Evolutionary conservation across 1,140 invertebrate species (phyloP), one percentile per base, ranked within the genome.

Genomic region (Drosophila persimilis): DNA sequence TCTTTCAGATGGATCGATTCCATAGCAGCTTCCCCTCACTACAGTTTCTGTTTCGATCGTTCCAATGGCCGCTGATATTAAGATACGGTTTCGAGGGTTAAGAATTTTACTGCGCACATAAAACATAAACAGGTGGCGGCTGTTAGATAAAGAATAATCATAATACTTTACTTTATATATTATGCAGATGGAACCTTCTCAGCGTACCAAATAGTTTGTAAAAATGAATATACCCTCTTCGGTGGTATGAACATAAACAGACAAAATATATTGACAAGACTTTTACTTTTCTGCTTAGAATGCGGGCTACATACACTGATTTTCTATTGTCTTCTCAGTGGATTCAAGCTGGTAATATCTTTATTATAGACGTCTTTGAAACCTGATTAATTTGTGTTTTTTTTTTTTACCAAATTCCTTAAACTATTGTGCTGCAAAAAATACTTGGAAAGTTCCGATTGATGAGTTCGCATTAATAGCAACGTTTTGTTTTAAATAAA

Each of bases 381-480:
- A 35, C 48, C 57, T 75, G 55, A 75, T 74, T 77, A 65, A 77
- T 77, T 71, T 59, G 57, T 52, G 53, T 65, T 64, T 52, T 57
- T 65, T 64, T 50, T 64, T 50, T 62, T 57, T 74, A 43, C 29
- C 46, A 65, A 35, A 57, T 41, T 48, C 43, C 61, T 73, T 48
- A 35, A 41, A 48, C 69, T 50, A 66, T 73, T 73, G 62, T 77
- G 64, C 69, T 63, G 44, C 65, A 51, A 41, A 51, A 11, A 26
- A 26, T 65, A 39, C 53, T 35, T 56, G 57, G 45, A 15, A 17
- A 47, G 44, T 60, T 62, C 44, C 48, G 54, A 78, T 78, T 78
- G 61, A 78, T 78, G 75, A 72, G 61, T 73, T 53, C 66, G 65
- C 72, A 78, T 78, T 78, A 78, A 64, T 57, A 48, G 57, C 72